A percentile compares a stretch with the other conserved stretches of the same genome.
Evolutionary conservation across 1,140 invertebrate genomes (phyloP).

Genomic region (Lordiphosa clarofinis): DNA sequence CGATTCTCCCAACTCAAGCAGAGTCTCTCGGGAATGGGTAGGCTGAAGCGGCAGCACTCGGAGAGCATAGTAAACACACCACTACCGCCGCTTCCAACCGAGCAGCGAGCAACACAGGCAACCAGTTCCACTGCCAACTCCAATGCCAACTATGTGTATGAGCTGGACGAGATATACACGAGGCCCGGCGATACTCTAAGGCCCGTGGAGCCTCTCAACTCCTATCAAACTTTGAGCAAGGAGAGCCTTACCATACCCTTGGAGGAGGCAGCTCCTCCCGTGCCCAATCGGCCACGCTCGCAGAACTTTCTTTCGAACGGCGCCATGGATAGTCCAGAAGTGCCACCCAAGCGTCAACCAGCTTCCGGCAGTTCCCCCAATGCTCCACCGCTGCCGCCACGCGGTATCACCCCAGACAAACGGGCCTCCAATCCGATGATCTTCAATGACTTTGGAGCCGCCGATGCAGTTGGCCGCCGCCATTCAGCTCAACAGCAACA

Average conservation of each 20-base stretch:
- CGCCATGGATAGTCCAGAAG: constrained; percentile 66
- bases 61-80: constrained; percentile 91
- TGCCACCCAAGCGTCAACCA: constrained; percentile 65
- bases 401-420: constrained; percentile 79
- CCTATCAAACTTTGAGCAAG: constrained; percentile 72
- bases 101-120: constrained; percentile 75
- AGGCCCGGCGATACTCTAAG: constrained; percentile 81
- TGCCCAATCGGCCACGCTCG: constrained; percentile 72
- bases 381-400: constrained; percentile 80
- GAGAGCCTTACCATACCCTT: constrained; percentile 61
- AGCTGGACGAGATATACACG: constrained; percentile 85
- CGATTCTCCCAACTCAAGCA: constrained; percentile 89
- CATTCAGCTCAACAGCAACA: constrained; percentile 60
- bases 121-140: constrained; percentile 74
- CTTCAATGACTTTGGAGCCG: constrained; percentile 64
- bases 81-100: constrained; percentile 85
- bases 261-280: constrained; percentile 56
- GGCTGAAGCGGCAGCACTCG: constrained; percentile 84
- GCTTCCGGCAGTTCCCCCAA: constrained; percentile 41
- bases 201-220: constrained; percentile 61
- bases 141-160: constrained; percentile 72
- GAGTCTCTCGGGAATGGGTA: constrained; percentile 83
- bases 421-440: constrained; percentile 69
- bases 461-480: constrained; percentile 46
- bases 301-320: constrained; percentile 62